Percentiles rank a stretch among this genome's conserved stretches.
Evolutionary conservation across 1,140 invertebrate genomes (phyloP).

Genomic region (Leucophenga varia): DNA sequence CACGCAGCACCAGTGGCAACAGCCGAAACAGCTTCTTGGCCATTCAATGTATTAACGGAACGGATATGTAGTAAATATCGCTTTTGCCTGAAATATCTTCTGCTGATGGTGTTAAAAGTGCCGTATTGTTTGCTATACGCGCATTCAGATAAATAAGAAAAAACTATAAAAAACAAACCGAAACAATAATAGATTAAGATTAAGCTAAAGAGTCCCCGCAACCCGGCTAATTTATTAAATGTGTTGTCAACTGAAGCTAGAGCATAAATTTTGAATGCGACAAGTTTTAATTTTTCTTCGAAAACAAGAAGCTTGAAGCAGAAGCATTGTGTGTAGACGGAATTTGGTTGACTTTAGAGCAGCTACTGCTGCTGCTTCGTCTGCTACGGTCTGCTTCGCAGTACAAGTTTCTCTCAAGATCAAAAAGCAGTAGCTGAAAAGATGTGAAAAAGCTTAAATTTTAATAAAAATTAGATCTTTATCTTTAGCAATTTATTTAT

Average conservation of each 20-base stretch:
- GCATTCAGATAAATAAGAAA: constrained; percentile 14
- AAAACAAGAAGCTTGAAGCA: too few species aligned
- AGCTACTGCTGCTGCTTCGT: too few species aligned
- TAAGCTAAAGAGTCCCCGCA: too few species aligned
- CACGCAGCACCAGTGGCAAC: too few species aligned
- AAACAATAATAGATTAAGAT: too few species aligned
- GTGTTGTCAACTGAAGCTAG: constrained; percentile 23
- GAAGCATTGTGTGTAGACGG: too few species aligned
- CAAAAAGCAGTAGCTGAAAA: constrained; percentile 41
- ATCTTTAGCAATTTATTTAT: constrained; percentile 47
- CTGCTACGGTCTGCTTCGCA: constrained; percentile 1
- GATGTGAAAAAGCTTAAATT: constrained; percentile 54
- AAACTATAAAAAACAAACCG: too few species aligned
- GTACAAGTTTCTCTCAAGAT: neutral
- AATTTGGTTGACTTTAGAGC: too few species aligned
- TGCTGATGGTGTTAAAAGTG: constrained; percentile 53
- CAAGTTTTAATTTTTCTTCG: constrained; percentile 40
- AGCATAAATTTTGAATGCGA: constrained; percentile 42
- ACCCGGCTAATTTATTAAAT: constrained; percentile 46
- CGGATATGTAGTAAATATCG: constrained; percentile 6
- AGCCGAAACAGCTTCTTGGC: constrained; percentile 14
- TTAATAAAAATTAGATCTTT: constrained; percentile 53
- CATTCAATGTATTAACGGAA: too few species aligned
- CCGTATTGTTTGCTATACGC: constrained; percentile 52
- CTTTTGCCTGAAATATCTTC: too few species aligned